Percentiles rank a stretch among this genome's conserved stretches.
Conservation (phyloP, 2,113 vertebrate species). For the Agapornis roseicollis region DNA sequence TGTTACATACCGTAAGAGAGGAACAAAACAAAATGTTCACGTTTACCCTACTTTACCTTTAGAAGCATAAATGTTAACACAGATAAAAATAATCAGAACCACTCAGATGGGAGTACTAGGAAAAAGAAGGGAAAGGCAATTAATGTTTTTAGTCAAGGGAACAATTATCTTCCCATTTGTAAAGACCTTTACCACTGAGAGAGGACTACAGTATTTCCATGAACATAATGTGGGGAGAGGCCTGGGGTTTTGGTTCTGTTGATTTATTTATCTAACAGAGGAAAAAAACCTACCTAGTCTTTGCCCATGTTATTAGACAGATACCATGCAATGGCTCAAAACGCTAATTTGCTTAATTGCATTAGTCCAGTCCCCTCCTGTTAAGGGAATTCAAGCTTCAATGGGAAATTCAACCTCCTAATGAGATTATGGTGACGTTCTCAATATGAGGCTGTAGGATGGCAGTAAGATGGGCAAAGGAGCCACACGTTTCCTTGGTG, state of each 20-base stretch:
- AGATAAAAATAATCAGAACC: not conserved
- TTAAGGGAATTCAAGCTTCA: slow-evolving; percentile 46
- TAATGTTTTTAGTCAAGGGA: not conserved
- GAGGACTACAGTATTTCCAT: not conserved
- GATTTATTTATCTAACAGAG: not conserved
- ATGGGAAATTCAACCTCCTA: slow-evolving; percentile 47
- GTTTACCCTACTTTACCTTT: not conserved
- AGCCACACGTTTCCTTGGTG: slow-evolving; percentile 32
- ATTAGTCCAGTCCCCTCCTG: slow-evolving; percentile 55
- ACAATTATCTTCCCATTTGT: not conserved
- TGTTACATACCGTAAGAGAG: not conserved
- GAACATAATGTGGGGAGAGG: not conserved
- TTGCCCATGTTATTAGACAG: not conserved
- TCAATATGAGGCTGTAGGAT: not conserved
- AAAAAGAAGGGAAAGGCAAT: not conserved
- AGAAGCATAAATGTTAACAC: not conserved
- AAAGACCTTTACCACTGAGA: not conserved
- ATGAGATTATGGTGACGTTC: slow-evolving; percentile 25
- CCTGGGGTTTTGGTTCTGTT: not conserved
- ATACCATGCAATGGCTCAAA: not conserved
- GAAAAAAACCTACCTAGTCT: not conserved
- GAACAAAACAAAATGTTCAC: not conserved
- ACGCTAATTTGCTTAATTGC: slow-evolving; percentile 22
- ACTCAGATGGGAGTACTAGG: not conserved
- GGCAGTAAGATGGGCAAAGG: not conserved